These are phyloP conservation scores for Trichopria drosophilae DNA, from an alignment of 2,888 invertebrate species.

Conservation along the genomic window DNA sequence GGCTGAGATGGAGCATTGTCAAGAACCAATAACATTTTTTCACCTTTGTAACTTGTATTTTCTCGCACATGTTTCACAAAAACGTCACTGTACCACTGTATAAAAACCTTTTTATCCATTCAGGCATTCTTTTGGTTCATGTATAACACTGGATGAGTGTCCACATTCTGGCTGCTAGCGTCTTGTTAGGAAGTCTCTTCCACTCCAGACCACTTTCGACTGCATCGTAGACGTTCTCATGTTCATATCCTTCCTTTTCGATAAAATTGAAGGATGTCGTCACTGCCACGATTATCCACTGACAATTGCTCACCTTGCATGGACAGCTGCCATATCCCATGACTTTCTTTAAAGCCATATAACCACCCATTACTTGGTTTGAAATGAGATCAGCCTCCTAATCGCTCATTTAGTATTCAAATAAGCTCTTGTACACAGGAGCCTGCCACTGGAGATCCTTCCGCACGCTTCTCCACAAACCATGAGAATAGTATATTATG, in stretches of 20 bases:
- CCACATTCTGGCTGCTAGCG: conserved; percentile 19
- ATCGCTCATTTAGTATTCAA: too few species aligned
- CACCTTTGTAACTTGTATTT: too few species aligned
- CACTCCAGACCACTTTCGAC: conserved; percentile 34
- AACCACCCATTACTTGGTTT: too few species aligned
- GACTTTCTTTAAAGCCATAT: too few species aligned
- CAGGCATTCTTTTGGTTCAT: conserved; percentile 16
- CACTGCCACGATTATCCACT: not conserved
- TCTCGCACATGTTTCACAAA: too few species aligned
- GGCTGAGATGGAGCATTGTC: too few species aligned
- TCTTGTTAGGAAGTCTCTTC: conserved; percentile 7
- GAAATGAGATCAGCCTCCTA: too few species aligned
- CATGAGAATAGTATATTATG: too few species aligned
- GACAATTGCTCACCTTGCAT: conserved; percentile 7
- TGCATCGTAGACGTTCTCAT: conserved; percentile 33
- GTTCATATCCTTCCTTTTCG: not conserved
- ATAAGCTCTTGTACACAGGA: too few species aligned
- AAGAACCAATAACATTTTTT: too few species aligned
- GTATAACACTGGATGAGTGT: conserved; percentile 11
- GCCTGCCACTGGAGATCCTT: too few species aligned
- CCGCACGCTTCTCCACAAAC: too few species aligned
- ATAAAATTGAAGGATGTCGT: not conserved
- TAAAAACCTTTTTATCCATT: conserved; percentile 18
- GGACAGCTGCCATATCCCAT: not conserved
- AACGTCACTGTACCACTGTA: conserved; percentile 8